Base-by-base conservation (phyloP, 2,113 vertebrate genomes). In the Formicarius rufipectus region DNA sequence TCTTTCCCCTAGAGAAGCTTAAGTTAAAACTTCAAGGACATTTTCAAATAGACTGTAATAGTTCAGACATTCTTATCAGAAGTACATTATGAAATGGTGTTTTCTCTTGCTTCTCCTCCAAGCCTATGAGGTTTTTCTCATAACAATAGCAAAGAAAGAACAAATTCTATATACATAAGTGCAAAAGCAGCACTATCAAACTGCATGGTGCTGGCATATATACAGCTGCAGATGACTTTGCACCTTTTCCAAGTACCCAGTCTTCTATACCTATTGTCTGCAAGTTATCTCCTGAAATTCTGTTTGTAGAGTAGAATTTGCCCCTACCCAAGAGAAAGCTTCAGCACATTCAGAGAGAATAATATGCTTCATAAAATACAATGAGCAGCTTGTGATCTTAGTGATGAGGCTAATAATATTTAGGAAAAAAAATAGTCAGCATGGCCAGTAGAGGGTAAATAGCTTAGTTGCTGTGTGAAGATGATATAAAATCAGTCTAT, bases 11-110 rank as follows among this genome's bases (percentile, higher is more conserved):
- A 78, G 86, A 96, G 89, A 94, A 75, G 12, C 69, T 84, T 68
- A 93, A 94, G 85, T 84, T 77, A 97, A 97, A 92, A 50, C 83
- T 94, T 68, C 96, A 97, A 97, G 89, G 96, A 76, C 97, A 76
- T 91, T 96, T 93, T 71, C 91, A 95, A 95, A 92, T 79, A 79
- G 91, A 85, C 64, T 87, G 69, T 53, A 87, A 73, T 63, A 84
- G 80, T 86, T 94, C 94, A 97, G 87, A 84, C 67, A 42, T 50
- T 83, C 74, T 96, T 96, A 96, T 95, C 95, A 87, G 76, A 42
- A 76, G 81, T 21, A 84, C 37, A 44, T 59, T 73, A 87, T 96
- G 88, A 95, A 93, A 93, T 75, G 55, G 23, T 87, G 69, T 66
- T 95, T 94, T 95, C 87, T 89, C 52, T 81, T 74, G 33, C 44